phyloP scores from a whole-genome alignment of 2,888 invertebrate genomes.

The Kuschelorhynchus macadamiae region DNA sequence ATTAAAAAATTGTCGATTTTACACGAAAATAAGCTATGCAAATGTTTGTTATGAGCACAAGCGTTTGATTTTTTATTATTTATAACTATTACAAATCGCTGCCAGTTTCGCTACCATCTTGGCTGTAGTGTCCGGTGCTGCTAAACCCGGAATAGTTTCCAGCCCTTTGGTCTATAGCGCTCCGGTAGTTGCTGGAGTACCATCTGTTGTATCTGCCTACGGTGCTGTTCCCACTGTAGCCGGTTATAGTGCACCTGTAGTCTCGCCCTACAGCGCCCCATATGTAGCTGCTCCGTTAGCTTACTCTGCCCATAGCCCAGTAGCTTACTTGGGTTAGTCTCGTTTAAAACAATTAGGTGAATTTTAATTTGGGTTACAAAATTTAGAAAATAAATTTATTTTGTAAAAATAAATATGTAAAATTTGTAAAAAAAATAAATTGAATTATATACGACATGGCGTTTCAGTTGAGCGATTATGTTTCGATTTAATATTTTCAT shows the following conservation, averaged over 20 bases:
- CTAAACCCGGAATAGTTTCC: conserved; percentile 37
- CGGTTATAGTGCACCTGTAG: conserved; percentile 36
- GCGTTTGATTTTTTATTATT: no score
- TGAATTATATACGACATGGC: no score
- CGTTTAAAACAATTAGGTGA: no score
- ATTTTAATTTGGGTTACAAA: no score
- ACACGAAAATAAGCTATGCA: no score
- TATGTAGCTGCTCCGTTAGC: conserved; percentile 39
- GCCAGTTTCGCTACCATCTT: conserved; percentile 43
- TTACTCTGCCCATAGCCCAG: conserved; percentile 34
- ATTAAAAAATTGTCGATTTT: no score
- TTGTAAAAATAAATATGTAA: no score
- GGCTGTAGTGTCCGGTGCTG: conserved; percentile 44
- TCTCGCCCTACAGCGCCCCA: conserved; percentile 16
- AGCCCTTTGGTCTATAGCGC: conserved; percentile 42
- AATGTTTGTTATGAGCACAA: no score
- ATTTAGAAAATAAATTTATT: no score
- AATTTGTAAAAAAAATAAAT: no score
- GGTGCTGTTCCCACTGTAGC: conserved; percentile 31
- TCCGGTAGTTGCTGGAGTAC: conserved; percentile 14
- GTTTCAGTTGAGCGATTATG: no score
- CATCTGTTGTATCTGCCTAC: conserved; percentile 19
- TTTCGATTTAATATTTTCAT: no score
- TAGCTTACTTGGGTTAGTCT: conserved; percentile 18
- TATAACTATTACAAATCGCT: conserved; percentile 37